phyloP scores from a whole-genome alignment of 2,888 invertebrate species.

The Bedellia somnulentella region DNA sequence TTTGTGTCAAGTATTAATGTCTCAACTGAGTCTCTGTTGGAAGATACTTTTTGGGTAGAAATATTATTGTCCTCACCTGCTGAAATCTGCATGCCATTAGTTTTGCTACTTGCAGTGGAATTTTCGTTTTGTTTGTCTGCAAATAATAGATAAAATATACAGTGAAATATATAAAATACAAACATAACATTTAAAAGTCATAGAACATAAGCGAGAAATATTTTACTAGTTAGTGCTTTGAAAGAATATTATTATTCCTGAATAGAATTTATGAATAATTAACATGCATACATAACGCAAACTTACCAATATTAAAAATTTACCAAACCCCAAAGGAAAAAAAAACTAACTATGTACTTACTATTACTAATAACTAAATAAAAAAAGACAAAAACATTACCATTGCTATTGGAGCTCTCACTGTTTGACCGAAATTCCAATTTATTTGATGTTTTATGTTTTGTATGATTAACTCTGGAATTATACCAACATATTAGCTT shows the following conservation, averaged over 20 bases:
- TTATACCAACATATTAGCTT: too few relatives aligned
- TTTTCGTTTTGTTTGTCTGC: constrained; percentile 17
- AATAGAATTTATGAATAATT: too few relatives aligned
- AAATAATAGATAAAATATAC: constrained; percentile 15
- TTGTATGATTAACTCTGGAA: not conserved
- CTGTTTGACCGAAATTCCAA: constrained; percentile 22
- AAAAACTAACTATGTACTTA: too few relatives aligned
- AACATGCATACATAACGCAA: too few relatives aligned
- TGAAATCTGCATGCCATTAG: constrained; percentile 16
- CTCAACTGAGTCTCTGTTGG: constrained; percentile 37
- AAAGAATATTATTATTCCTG: too few relatives aligned
- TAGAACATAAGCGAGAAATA: too few relatives aligned
- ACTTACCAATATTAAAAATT: too few relatives aligned
- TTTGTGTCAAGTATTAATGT: constrained; percentile 26
- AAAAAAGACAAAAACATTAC: too few relatives aligned
- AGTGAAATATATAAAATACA: constrained; percentile 3
- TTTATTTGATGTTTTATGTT: constrained; percentile 19
- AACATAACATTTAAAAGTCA: constrained; percentile 2
- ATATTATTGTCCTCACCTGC: constrained; percentile 10
- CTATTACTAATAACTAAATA: too few relatives aligned
- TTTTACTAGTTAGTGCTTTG: too few relatives aligned
- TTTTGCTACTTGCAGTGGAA: constrained; percentile 16
- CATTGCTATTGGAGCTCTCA: constrained; percentile 21
- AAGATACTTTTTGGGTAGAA: constrained; percentile 25
- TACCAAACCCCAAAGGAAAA: too few relatives aligned